These are phyloP conservation scores for Brachyrhaphis roseni DNA, from an alignment of 2,797 vertebrate genomes.

Conservation along the genomic window DNA sequence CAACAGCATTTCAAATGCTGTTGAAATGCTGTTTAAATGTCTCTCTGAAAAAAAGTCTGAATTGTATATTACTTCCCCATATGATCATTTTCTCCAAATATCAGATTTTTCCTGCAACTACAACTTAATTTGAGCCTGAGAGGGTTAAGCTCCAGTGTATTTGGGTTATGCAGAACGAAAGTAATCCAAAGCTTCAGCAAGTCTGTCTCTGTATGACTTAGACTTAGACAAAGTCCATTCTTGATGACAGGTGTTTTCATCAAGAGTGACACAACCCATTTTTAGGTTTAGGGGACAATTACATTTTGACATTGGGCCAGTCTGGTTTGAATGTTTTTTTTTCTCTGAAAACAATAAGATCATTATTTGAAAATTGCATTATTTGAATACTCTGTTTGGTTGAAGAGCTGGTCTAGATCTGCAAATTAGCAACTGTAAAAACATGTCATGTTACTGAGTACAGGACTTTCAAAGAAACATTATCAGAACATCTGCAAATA, in stretches of 20 bases:
- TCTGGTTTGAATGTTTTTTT: neutral
- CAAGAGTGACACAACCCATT: neutral
- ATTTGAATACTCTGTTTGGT: neutral
- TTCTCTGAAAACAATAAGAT: neutral
- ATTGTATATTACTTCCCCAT: no score
- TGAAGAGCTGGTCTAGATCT: neutral
- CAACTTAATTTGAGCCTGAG: no score
- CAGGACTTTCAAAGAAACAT: neutral
- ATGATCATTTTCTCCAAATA: no score
- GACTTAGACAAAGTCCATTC: neutral
- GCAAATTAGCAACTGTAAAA: constrained; percentile 2
- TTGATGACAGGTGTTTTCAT: neutral
- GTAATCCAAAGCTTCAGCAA: neutral
- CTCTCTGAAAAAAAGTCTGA: no score
- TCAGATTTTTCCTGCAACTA: no score
- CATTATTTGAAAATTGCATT: neutral
- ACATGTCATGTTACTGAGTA: neutral
- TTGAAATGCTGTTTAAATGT: no score
- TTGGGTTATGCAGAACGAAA: neutral
- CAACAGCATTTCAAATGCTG: no score
- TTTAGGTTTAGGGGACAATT: neutral
- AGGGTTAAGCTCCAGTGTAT: neutral
- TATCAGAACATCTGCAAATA: neutral
- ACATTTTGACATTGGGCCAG: neutral
- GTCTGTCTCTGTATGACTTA: neutral